Conservation (phyloP, 2,113 vertebrate species). For the Colinus virginianus region DNA sequence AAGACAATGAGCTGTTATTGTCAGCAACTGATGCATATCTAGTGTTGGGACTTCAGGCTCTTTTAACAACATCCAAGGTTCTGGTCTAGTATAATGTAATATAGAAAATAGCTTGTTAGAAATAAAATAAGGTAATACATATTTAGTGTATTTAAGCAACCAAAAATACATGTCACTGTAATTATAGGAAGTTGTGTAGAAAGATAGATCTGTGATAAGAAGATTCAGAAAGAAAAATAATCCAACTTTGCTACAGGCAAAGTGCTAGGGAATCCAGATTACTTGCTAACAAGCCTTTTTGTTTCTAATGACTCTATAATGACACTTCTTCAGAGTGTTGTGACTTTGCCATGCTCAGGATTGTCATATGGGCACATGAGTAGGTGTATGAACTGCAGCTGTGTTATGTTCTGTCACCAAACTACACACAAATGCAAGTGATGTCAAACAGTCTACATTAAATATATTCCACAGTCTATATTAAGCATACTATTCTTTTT, state of each 20-base stretch:
- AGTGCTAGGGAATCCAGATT: background rate
- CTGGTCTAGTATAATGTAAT: background rate
- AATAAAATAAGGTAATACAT: background rate
- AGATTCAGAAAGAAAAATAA: background rate
- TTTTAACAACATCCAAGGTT: background rate
- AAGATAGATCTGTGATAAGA: background rate
- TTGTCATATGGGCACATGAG: background rate
- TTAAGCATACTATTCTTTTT: background rate
- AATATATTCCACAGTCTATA: background rate
- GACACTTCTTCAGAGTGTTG: background rate
- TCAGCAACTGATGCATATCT: background rate
- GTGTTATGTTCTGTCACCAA: background rate
- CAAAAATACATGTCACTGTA: background rate
- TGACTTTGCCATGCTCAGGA: background rate
- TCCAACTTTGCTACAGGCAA: background rate
- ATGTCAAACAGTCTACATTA: background rate
- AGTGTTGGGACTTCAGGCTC: background rate
- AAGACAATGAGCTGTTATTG: background rate
- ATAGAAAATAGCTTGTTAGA: background rate
- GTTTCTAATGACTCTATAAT: background rate
- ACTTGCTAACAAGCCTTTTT: background rate
- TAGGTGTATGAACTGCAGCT: background rate
- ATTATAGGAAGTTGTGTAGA: background rate
- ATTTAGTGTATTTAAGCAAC: background rate
- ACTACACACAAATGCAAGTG: background rate